phyloP scores from a whole-genome alignment of 2,888 invertebrate species.

The Tenthredo mesomela region DNA sequence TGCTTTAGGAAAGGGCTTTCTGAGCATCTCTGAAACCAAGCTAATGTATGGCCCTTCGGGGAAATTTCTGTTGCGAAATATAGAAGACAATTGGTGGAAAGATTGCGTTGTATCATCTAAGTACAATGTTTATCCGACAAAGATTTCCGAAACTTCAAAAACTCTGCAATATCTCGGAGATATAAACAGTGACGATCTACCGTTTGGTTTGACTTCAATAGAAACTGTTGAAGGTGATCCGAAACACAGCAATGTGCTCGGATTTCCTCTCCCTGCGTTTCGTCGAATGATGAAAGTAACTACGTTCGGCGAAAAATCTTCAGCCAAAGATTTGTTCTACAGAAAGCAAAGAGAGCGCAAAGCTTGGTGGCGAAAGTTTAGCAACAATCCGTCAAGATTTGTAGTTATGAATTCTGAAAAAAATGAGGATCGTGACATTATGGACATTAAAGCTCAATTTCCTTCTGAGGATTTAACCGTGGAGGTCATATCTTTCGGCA shows the following conservation, averaged over 20 bases:
- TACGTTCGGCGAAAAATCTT: conserved; percentile 69
- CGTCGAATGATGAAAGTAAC: conserved; percentile 67
- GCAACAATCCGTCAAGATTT: conserved; percentile 84
- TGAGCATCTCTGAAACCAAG: conserved; percentile 65
- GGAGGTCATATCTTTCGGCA: conserved; percentile 80
- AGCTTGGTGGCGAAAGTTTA: conserved; percentile 91
- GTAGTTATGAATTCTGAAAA: conserved; percentile 81
- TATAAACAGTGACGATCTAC: conserved; percentile 60
- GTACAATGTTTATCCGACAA: conserved; percentile 77
- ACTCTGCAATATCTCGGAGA: conserved; percentile 61
- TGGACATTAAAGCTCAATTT: conserved; percentile 85
- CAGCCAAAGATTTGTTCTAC: conserved; percentile 84
- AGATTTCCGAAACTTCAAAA: conserved; percentile 60
- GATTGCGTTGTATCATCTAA: conserved; percentile 79
- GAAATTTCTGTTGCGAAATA: conserved; percentile 79
- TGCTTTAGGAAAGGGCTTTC: conserved; percentile 64
- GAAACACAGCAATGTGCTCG: conserved; percentile 66
- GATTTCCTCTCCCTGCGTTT: conserved; percentile 52
- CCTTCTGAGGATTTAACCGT: conserved; percentile 82
- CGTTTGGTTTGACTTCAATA: conserved; percentile 70
- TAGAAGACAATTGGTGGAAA: conserved; percentile 81
- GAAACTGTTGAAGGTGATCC: conserved; percentile 58
- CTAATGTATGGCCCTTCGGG: conserved; percentile 78
- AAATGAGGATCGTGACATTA: conserved; percentile 75
- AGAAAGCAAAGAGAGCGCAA: conserved; percentile 88